Percentiles rank a stretch among this genome's conserved stretches.
Conservation (phyloP, 1,140 invertebrate species). For the Schlechtendalia chinensis region DNA sequence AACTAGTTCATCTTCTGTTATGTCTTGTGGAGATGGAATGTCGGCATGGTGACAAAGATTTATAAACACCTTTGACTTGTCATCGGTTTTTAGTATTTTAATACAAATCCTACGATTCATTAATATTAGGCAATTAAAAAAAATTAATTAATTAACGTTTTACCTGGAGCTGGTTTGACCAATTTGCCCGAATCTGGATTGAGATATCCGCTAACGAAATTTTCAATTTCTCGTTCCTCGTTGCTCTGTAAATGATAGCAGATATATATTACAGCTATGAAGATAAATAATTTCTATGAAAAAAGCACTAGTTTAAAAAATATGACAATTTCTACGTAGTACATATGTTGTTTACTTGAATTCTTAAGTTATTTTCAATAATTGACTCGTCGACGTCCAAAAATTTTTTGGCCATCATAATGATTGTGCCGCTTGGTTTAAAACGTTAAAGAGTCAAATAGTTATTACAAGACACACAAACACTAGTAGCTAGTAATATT, state of each 20-base stretch:
- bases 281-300: background rate
- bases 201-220: conserved; percentile 12
- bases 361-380: conserved; percentile 28
- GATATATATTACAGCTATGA: background rate
- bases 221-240: conserved; percentile 35
- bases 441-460: no score
- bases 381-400: conserved; percentile 41
- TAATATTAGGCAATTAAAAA: background rate
- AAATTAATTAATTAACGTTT: background rate
- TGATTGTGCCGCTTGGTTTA: no score
- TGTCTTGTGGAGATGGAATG: conserved; percentile 76
- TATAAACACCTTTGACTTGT: conserved; percentile 70
- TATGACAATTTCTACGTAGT: no score
- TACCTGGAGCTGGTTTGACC: conserved; percentile 31
- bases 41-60: conserved; percentile 75
- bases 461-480: no score
- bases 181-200: conserved; percentile 28
- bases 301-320: background rate
- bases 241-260: conserved; percentile 18
- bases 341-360: background rate
- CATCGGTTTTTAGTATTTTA: conserved; percentile 70
- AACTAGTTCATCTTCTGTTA: conserved; percentile 72
- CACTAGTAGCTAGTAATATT: no score
- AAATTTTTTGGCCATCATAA: conserved; percentile 32
- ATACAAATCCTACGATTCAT: conserved; percentile 72